A percentile compares a stretch with the other conserved stretches of the same genome.
Conservation (phyloP, 2,113 vertebrate species). For the Thinocorus orbignyianus region DNA sequence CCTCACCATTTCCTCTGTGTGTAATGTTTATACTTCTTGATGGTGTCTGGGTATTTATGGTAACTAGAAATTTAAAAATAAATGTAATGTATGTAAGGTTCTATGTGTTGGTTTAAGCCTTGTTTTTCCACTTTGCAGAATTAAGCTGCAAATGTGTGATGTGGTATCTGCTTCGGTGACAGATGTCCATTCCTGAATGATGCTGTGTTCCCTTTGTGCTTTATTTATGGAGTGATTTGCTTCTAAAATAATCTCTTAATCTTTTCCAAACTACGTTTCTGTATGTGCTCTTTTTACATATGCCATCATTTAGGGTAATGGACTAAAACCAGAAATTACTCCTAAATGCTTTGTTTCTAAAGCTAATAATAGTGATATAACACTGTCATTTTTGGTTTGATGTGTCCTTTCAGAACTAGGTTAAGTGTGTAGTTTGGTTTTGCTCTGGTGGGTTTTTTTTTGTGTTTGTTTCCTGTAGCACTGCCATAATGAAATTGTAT, state of each 20-base stretch:
- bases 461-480: conserved; percentile 17
- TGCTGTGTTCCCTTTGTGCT: conserved; percentile 21
- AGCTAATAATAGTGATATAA: conserved; percentile 34
- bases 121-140: conserved; percentile 23
- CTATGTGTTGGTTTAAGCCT: conserved; percentile 11
- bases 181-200: conserved; percentile 48
- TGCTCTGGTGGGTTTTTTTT: conserved; percentile 3
- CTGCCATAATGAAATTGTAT: conserved; percentile 52
- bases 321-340: conserved; percentile 34
- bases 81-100: background rate
- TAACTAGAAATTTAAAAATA: conserved; percentile 51
- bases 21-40: conserved; percentile 24
- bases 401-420: conserved; percentile 43
- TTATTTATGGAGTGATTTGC: conserved; percentile 55
- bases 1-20: conserved; percentile 6
- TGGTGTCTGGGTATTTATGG: conserved; percentile 41
- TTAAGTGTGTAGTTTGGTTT: conserved; percentile 24
- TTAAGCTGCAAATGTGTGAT: conserved; percentile 16
- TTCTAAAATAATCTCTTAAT: conserved; percentile 65
- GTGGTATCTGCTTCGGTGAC: conserved; percentile 42
- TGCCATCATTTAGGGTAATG: conserved; percentile 47
- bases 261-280: conserved; percentile 56
- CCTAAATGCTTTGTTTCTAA: conserved; percentile 52
- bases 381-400: conserved; percentile 19
- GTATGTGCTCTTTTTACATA: conserved; percentile 45